These are phyloP conservation scores for Apostichopus parvimensis DNA, from an alignment of 35 echinoderm and acorn worm genomes.

Conservation along the genomic window DNA sequence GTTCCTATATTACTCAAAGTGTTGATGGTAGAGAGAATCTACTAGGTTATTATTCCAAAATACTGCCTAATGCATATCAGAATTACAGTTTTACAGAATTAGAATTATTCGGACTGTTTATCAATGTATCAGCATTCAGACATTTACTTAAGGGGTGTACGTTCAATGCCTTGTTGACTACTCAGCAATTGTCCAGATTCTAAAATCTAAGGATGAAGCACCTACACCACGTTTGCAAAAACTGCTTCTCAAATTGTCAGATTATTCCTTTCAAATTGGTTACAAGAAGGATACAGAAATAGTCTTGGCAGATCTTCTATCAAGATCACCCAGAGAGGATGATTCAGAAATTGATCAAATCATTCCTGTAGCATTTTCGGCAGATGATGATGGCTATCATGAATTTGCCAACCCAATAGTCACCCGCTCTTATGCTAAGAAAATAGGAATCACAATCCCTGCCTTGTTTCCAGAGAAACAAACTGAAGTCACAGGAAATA, in stretches of 20 bases:
- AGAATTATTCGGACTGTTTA: neutral
- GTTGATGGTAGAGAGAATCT: neutral
- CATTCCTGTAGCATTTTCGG: neutral
- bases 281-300: slow-evolving; percentile 52
- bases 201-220: slow-evolving; percentile 28
- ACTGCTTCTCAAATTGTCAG: slow-evolving; percentile 43
- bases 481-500: neutral
- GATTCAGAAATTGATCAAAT: slow-evolving; percentile 46
- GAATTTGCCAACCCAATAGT: slow-evolving; percentile 17
- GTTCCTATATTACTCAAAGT: neutral
- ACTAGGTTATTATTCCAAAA: neutral
- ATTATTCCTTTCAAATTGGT: neutral
- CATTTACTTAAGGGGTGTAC: slow-evolving; percentile 53
- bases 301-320: too few relatives aligned
- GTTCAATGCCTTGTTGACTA: slow-evolving; percentile 56
- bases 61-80: neutral
- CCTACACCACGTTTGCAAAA: slow-evolving; percentile 33
- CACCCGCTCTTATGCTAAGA: slow-evolving; percentile 36
- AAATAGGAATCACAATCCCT: slow-evolving; percentile 42
- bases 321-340: neutral
- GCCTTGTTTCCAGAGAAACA: neutral
- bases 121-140: slow-evolving; percentile 20
- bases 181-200: slow-evolving; percentile 56
- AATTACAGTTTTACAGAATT: neutral
- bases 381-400: neutral